A percentile compares a stretch with the other conserved stretches of the same genome.
Evolutionary conservation across 2,113 vertebrate species (phyloP).

Genomic region (Festucalex cinctus): DNA sequence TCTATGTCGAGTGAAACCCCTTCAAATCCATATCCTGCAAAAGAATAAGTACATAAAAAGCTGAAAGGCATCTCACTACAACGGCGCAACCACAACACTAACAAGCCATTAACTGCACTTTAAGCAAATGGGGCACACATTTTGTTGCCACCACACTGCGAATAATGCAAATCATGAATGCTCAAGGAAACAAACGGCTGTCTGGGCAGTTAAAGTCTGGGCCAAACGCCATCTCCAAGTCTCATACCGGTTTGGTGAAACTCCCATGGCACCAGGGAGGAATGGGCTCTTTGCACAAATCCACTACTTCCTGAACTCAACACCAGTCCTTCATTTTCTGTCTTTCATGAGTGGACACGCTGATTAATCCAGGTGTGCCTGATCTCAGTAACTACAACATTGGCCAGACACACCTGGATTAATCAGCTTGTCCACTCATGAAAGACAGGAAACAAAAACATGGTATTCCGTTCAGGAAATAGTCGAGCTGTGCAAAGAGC

Average conservation of each 20-base stretch:
- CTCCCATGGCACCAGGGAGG: not conserved
- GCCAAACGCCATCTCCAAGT: conserved; percentile 39
- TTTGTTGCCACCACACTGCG: conserved; percentile 37
- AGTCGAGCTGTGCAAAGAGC: not conserved
- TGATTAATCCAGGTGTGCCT: no score
- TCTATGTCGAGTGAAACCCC: conserved; percentile 22
- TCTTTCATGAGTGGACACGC: no score
- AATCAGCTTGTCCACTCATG: no score
- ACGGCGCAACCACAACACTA: conserved; percentile 20
- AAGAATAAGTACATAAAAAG: conserved; percentile 8
- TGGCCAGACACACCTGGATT: no score
- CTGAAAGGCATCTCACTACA: conserved; percentile 20
- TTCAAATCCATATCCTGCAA: conserved; percentile 30
- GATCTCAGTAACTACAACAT: no score
- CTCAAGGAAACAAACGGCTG: conserved; percentile 51
- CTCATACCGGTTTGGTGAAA: conserved; percentile 10
- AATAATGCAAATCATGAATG: conserved; percentile 48
- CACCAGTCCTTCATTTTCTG: no score
- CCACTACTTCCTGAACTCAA: no score
- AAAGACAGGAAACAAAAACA: no score
- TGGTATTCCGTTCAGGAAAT: no score
- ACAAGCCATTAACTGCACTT: conserved; percentile 49
- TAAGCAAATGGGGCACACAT: conserved; percentile 33
- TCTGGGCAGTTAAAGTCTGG: conserved; percentile 43
- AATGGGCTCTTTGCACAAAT: no score